Base-by-base conservation (phyloP, 2,113 vertebrate genomes). In the Numida meleagris region DNA sequence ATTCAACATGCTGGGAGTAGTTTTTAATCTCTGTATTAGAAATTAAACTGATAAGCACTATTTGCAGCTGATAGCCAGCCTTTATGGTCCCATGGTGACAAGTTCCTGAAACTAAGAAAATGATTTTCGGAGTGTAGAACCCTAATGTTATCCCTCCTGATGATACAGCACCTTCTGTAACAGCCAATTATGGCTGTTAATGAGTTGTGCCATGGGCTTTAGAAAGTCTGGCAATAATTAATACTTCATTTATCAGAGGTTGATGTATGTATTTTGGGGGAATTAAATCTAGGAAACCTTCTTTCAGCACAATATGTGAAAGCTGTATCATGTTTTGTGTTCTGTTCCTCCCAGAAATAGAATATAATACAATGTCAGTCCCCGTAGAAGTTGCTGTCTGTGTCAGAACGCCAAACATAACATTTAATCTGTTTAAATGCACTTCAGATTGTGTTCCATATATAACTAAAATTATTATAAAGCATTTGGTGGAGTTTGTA, bases 101-200 rank as follows among this genome's bases (percentile, higher is more conserved):
- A 81, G 24, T 86, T 70, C 31, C 23, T 89, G 45, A 85, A 91
- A 42, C 13, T 10, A 71, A 62, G 42, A 81, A 42, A 31, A 59
- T 15, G 2, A 8, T 45, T 51, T 79, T 82, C 36, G 46, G 8
- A 27, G 18, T 24, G 53, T 59, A 85, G 63, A 80, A 58, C 23
- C n/a, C 73, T 77, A 0, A 0, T 6, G 0, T 82, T 80, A 24
- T 0, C 0, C 73, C 53, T 74, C 67, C 36, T 40, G 18, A 14
- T 78, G 20, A 11, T 76, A 23, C 2, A 19, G 9, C 14, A 20
- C 16, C 19, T 46, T 87, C 58, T 79, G 15, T 29, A 53, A 31
- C 51, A 31, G 51, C 27, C 51, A 53, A 17, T 53, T 17, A 53
- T 31, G 51, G 51, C 51, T 53, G 51, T 53, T 29, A 65, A 2